Percentiles rank a stretch among this genome's conserved stretches.
phyloP scores from a whole-genome alignment of 1,140 invertebrate species.

The Dufourea novaeangliae region DNA sequence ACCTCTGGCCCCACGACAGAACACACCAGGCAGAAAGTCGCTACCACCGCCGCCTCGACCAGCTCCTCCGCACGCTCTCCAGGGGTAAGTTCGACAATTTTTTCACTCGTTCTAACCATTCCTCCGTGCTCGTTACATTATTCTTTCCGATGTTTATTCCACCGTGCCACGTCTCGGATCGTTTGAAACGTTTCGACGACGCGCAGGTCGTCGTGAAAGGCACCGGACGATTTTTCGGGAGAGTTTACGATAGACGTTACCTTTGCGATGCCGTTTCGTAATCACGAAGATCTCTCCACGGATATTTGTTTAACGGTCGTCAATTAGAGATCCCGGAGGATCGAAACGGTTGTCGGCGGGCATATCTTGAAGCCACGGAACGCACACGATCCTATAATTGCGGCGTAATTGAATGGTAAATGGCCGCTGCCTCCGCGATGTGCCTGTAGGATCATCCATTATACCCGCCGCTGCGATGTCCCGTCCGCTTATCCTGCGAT shows the following conservation, averaged over 20 bases:
- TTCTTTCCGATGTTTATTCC: not conserved
- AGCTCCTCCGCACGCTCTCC: slow-evolving; percentile 73
- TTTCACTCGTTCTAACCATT: not conserved
- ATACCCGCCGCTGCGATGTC: slow-evolving; percentile 40
- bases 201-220: not conserved
- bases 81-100: slow-evolving; percentile 66
- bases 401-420: slow-evolving; percentile 68
- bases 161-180: not conserved
- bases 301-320: slow-evolving; percentile 38
- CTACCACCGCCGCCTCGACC: slow-evolving; percentile 78
- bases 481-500: slow-evolving; percentile 59
- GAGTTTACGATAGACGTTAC: not conserved
- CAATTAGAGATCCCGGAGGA: slow-evolving; percentile 44
- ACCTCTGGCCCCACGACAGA: slow-evolving; percentile 76
- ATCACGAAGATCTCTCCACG: slow-evolving; percentile 18
- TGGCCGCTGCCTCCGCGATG: slow-evolving; percentile 34
- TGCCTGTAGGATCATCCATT: slow-evolving; percentile 49
- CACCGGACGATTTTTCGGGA: not conserved
- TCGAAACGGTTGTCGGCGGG: slow-evolving; percentile 34
- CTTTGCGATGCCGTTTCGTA: not conserved
- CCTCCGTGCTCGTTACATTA: not conserved
- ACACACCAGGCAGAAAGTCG: slow-evolving; percentile 73
- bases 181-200: not conserved
- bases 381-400: slow-evolving; percentile 62
- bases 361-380: slow-evolving; percentile 43